phyloP scores from a whole-genome alignment of 2,113 vertebrate species.

The Vulpes vulpes region DNA sequence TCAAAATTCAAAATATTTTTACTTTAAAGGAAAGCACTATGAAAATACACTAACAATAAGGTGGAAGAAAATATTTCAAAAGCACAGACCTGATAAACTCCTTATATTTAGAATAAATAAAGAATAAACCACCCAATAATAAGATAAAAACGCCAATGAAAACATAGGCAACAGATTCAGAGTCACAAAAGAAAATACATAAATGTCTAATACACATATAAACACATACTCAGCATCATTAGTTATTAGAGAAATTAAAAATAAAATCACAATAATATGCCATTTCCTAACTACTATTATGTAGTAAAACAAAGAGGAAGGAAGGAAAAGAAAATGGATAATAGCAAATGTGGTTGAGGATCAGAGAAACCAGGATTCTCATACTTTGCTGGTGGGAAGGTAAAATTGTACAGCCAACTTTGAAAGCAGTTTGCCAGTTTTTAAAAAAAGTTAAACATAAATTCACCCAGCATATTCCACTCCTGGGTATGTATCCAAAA shows the following conservation, averaged over 20 bases:
- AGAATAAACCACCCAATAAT: neutral
- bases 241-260: neutral
- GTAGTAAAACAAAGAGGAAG: too few species aligned
- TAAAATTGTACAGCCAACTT: neutral
- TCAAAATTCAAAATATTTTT: neutral
- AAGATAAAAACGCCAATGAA: neutral
- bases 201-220: neutral
- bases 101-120: neutral
- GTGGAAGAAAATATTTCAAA: neutral
- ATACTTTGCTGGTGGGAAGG: neutral
- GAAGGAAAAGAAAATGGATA: neutral
- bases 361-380: neutral
- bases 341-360: neutral
- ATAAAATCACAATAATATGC: neutral
- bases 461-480: neutral
- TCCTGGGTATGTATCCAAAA: neutral
- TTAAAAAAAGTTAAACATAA: neutral
- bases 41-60: neutral
- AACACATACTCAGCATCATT: neutral
- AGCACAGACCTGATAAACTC: neutral
- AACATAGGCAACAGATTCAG: neutral
- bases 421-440: neutral
- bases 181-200: neutral
- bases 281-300: neutral
- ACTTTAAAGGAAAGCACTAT: neutral